phyloP scores from a whole-genome alignment of 1,140 invertebrate genomes.

The Trigoniulus corallinus region DNA sequence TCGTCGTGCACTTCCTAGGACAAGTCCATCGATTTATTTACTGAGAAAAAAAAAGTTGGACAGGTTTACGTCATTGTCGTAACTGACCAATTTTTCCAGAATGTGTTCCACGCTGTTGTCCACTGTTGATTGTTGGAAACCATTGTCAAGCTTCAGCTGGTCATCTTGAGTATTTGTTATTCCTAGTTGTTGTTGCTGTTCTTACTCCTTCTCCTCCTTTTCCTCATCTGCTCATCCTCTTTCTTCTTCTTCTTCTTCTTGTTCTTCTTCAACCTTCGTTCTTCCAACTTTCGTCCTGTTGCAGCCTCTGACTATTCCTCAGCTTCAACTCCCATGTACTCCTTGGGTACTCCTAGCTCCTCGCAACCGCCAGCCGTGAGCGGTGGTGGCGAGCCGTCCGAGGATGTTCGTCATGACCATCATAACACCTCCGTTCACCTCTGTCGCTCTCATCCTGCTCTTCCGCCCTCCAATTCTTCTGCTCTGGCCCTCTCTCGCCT shows the following conservation, averaged over 20 bases:
- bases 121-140: too few species aligned
- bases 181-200: too few species aligned
- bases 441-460: background rate
- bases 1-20: too few species aligned
- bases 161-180: too few species aligned
- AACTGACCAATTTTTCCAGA: too few species aligned
- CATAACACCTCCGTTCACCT: slow-evolving; percentile 4
- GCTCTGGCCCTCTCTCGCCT: slow-evolving; percentile 4
- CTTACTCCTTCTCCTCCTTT: background rate
- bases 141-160: too few species aligned
- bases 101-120: too few species aligned
- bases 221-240: slow-evolving; percentile 8
- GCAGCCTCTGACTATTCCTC: slow-evolving; percentile 3
- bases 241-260: slow-evolving; percentile 13
- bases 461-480: background rate
- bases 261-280: slow-evolving; percentile 7
- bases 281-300: background rate
- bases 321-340: slow-evolving; percentile 9
- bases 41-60: too few species aligned
- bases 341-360: slow-evolving; percentile 3
- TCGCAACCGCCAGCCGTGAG: slow-evolving; percentile 5
- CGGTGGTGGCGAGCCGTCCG: slow-evolving; percentile 4
- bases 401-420: background rate
- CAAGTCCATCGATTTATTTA: too few species aligned
- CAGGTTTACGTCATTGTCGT: too few species aligned